A percentile compares a stretch with the other conserved stretches of the same genome.
These are phyloP conservation scores for Elephas maximus DNA, from an alignment of 2,113 vertebrate species.

Conservation along the genomic window DNA sequence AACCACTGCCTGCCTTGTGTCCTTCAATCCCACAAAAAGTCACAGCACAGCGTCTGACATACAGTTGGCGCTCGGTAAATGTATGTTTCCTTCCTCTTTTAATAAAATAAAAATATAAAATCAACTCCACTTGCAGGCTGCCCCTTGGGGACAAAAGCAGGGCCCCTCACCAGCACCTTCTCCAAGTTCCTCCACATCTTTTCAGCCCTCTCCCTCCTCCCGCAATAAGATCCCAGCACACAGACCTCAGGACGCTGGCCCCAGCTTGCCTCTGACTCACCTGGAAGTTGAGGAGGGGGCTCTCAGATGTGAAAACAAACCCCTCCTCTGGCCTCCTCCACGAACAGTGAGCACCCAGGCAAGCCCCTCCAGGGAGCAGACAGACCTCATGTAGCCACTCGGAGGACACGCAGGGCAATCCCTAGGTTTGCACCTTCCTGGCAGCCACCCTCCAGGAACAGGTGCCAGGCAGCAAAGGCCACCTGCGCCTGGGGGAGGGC, in stretches of 20 bases:
- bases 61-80: neutral
- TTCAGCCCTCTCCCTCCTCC: neutral
- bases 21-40: slow-evolving; percentile 17
- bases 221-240: neutral
- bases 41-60: slow-evolving; percentile 16
- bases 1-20: neutral
- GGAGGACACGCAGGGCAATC: slow-evolving; percentile 29
- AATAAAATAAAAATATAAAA: neutral
- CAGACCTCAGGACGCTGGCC: neutral
- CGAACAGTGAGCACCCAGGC: neutral
- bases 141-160: neutral
- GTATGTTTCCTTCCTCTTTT: slow-evolving; percentile 26
- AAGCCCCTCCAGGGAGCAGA: neutral
- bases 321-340: neutral
- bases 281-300: neutral
- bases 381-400: neutral
- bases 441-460: slow-evolving; percentile 73
- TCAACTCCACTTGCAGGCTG: neutral
- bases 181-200: neutral
- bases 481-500: slow-evolving; percentile 79
- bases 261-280: slow-evolving; percentile 29
- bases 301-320: neutral
- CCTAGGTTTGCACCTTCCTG: slow-evolving; percentile 72
- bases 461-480: slow-evolving; percentile 83
- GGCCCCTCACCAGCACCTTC: neutral